These are phyloP conservation scores for Leptosomus discolor DNA, from an alignment of 2,113 vertebrate genomes.

Conservation along the genomic window DNA sequence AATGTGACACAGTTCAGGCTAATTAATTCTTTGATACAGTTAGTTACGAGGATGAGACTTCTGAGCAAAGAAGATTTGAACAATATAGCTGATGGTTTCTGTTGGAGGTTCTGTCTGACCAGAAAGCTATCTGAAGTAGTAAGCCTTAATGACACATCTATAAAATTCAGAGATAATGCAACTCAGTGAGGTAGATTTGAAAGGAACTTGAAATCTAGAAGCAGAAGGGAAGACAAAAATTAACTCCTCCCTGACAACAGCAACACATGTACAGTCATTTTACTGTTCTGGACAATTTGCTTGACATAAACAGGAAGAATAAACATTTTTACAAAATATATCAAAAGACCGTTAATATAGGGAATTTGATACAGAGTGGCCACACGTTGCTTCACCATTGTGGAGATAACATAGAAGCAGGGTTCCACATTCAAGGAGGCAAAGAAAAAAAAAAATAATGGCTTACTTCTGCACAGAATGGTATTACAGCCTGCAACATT, in stretches of 20 bases:
- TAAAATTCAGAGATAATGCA: neutral
- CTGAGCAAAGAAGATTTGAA: neutral
- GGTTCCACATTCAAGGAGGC: neutral
- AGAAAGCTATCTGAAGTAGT: neutral
- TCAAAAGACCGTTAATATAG: neutral
- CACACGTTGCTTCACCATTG: neutral
- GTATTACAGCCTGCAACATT: neutral
- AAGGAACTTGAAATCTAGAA: neutral
- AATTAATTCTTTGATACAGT: neutral
- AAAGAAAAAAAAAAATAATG: no score
- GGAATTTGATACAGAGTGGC: neutral
- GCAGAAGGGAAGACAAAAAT: neutral
- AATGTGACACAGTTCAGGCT: neutral
- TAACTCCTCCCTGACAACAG: neutral
- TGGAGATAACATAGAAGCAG: neutral
- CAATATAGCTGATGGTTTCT: neutral
- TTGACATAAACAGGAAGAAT: neutral
- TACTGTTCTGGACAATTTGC: neutral
- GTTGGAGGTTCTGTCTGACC: neutral
- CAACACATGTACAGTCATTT: neutral
- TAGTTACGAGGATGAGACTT: neutral
- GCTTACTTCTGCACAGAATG: neutral
- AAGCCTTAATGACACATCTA: neutral
- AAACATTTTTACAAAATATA: neutral
- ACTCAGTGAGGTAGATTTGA: neutral